Evolutionary conservation across 2,888 invertebrate genomes (phyloP).

Genomic region (Pollenia griseotomentosa): DNA sequence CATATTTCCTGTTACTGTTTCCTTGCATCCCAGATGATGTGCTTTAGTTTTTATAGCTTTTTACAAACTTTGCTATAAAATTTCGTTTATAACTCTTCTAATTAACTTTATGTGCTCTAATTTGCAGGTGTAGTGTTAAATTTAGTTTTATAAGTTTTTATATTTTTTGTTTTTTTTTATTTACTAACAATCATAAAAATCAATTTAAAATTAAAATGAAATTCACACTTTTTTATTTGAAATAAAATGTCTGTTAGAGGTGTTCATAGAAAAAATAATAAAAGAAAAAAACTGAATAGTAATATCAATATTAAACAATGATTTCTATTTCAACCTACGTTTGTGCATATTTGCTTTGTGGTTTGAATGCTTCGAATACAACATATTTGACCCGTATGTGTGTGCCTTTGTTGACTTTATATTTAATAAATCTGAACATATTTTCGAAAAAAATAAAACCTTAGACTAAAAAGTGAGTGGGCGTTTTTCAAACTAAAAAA

Average conservation of each 20-base stretch:
- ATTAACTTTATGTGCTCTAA: constrained; percentile 44
- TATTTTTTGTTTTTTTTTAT: constrained; percentile 12
- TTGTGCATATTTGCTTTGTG: constrained; percentile 19
- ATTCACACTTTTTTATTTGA: constrained; percentile 62
- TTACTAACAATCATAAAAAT: constrained; percentile 44
- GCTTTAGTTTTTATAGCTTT: background rate
- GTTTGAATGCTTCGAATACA: constrained; percentile 26
- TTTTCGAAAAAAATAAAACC: constrained; percentile 39
- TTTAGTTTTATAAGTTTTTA: constrained; percentile 37
- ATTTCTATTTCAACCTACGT: constrained; percentile 44
- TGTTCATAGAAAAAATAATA: constrained; percentile 20
- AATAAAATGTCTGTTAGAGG: background rate
- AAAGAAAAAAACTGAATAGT: constrained; percentile 21
- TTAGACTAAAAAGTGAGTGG: constrained; percentile 64
- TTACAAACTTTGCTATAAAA: background rate
- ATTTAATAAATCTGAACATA: constrained; percentile 40
- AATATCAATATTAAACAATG: constrained; percentile 40
- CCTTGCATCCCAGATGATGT: background rate
- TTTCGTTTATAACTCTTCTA: constrained; percentile 35
- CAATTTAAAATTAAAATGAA: constrained; percentile 60
- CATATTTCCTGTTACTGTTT: background rate
- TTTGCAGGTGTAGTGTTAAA: constrained; percentile 59
- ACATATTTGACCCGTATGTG: constrained; percentile 49
- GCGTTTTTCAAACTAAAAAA: constrained; percentile 59
- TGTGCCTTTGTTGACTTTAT: background rate